phyloP scores from a whole-genome alignment of 2,888 invertebrate genomes.

The Eristalis tenax region DNA sequence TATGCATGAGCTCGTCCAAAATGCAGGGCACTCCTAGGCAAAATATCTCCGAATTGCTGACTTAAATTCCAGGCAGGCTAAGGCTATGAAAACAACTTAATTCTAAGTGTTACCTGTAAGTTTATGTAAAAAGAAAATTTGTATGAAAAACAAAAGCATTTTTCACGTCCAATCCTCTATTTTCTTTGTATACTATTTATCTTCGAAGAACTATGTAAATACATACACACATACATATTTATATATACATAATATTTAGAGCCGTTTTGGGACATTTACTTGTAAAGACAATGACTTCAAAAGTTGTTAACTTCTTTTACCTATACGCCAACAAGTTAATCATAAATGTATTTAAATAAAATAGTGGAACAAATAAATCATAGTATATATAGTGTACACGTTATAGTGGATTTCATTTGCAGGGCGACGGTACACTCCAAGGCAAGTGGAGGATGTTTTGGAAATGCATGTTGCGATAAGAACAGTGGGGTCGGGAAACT shows the following conservation, averaged over 20 bases:
- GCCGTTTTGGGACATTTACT: slow-evolving; percentile 50
- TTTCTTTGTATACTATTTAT: slow-evolving; percentile 10
- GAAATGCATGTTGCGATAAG: not conserved
- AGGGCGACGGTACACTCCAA: too few relatives aligned
- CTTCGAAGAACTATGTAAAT: slow-evolving; percentile 10
- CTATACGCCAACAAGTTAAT: slow-evolving; percentile 42
- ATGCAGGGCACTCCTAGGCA: not conserved
- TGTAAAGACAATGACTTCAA: slow-evolving; percentile 18
- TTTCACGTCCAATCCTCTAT: slow-evolving; percentile 18
- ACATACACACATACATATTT: slow-evolving; percentile 4
- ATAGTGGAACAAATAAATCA: slow-evolving; percentile 64
- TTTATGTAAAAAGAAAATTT: slow-evolving; percentile 28
- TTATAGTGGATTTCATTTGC: not conserved
- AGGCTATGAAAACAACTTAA: not conserved
- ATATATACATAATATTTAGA: slow-evolving; percentile 30
- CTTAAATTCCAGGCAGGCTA: not conserved
- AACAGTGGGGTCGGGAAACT: not conserved
- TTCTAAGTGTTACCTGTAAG: too few relatives aligned
- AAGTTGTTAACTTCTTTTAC: slow-evolving; percentile 30
- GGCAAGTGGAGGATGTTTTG: too few relatives aligned
- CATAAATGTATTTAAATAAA: slow-evolving; percentile 40
- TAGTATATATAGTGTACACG: slow-evolving; percentile 12
- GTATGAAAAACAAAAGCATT: not conserved
- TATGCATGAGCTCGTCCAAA: not conserved
- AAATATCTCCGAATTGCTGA: not conserved